Conservation (phyloP, 2,888 invertebrate genomes). For the Erebia palarica region DNA sequence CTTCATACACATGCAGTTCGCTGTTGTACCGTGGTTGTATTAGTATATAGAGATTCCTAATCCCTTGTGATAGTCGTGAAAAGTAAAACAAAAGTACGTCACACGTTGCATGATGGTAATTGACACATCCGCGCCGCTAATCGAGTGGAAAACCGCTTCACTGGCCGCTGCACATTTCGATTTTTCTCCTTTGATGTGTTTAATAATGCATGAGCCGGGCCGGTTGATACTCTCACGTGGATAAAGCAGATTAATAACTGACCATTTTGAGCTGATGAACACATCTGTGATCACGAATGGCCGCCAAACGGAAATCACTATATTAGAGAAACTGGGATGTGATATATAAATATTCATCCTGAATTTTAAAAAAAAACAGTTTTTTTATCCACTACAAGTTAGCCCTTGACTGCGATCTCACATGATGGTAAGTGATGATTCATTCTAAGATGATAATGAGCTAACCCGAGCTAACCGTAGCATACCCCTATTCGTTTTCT, state of each 20-base stretch:
- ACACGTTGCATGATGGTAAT: slow-evolving; percentile 59
- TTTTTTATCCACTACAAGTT: too few relatives aligned
- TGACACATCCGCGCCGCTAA: slow-evolving; percentile 72
- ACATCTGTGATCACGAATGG: slow-evolving; percentile 34
- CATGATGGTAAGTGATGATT: too few relatives aligned
- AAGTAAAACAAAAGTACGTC: background rate
- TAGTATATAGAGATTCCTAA: too few relatives aligned
- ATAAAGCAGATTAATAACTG: slow-evolving; percentile 44
- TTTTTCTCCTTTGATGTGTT: slow-evolving; percentile 83
- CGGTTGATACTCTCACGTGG: slow-evolving; percentile 48
- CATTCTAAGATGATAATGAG: too few relatives aligned
- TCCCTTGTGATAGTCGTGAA: background rate
- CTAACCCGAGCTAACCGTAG: too few relatives aligned
- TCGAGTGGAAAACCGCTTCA: slow-evolving; percentile 78
- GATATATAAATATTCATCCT: too few relatives aligned
- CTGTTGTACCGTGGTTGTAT: too few relatives aligned
- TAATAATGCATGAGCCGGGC: slow-evolving; percentile 76
- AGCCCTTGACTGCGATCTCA: too few relatives aligned
- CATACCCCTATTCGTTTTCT: too few relatives aligned
- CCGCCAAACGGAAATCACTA: background rate
- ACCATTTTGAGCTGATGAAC: slow-evolving; percentile 31
- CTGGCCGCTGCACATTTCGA: slow-evolving; percentile 77
- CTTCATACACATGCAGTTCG: too few relatives aligned
- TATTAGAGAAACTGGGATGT: background rate
- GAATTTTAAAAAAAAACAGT: too few relatives aligned